phyloP scores from a whole-genome alignment of 2,888 invertebrate genomes.

The Alitta virens region DNA sequence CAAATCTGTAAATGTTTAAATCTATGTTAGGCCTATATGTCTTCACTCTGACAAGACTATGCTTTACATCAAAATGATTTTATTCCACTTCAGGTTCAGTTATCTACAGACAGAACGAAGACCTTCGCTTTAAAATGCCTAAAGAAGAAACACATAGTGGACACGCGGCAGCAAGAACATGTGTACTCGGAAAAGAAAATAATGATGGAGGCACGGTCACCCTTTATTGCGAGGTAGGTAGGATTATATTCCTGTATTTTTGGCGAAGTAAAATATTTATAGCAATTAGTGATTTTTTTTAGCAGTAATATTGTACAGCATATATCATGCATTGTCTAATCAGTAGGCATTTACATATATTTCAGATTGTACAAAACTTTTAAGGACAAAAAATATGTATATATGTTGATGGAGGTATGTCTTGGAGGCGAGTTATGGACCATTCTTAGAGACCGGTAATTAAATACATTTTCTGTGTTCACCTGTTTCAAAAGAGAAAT shows the following conservation, averaged over 20 bases:
- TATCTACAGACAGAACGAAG: constrained; percentile 58
- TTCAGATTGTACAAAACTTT: constrained; percentile 83
- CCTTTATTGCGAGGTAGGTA: constrained; percentile 76
- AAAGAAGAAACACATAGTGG: constrained; percentile 84
- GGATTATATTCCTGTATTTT: background rate
- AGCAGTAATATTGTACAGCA: background rate
- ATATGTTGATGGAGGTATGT: constrained; percentile 92
- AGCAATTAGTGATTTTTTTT: too few relatives aligned
- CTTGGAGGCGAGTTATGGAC: constrained; percentile 95
- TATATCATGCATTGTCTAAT: background rate
- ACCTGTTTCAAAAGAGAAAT: too few relatives aligned
- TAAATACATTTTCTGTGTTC: too few relatives aligned
- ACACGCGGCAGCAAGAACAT: constrained; percentile 85
- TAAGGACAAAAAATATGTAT: constrained; percentile 86
- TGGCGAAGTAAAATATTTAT: too few relatives aligned
- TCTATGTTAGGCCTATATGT: too few relatives aligned
- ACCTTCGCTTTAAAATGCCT: constrained; percentile 83
- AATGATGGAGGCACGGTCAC: constrained; percentile 71
- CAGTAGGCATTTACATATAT: constrained; percentile 1
- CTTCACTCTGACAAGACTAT: too few relatives aligned
- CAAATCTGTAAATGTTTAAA: too few relatives aligned
- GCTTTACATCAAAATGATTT: too few relatives aligned
- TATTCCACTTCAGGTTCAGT: constrained; percentile 54
- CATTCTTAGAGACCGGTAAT: constrained; percentile 78
- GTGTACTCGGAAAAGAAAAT: constrained; percentile 84